These are phyloP conservation scores for Barbus barbus DNA, from an alignment of 2,113 vertebrate species.

Conservation along the genomic window DNA sequence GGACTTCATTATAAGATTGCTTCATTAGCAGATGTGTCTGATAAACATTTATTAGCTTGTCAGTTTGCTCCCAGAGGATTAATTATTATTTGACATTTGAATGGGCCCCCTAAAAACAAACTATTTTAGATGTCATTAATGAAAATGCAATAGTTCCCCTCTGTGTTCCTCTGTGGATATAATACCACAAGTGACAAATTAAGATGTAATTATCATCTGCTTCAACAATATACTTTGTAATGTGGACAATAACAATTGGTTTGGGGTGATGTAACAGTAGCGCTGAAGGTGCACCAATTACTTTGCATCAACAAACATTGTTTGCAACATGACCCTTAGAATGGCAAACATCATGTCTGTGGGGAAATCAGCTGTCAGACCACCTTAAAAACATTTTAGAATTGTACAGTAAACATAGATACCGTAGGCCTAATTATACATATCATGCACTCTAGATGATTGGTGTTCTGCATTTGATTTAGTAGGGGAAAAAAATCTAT, in stretches of 20 bases:
- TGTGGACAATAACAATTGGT: slow-evolving; percentile 3
- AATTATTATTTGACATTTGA: slow-evolving; percentile 55
- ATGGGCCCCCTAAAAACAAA: slow-evolving; percentile 37
- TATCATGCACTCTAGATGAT: not conserved
- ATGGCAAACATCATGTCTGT: not conserved
- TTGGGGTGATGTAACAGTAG: not conserved
- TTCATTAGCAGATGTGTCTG: slow-evolving; percentile 48
- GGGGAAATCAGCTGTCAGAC: slow-evolving; percentile 1
- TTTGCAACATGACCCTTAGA: not conserved
- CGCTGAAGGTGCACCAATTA: slow-evolving; percentile 20
- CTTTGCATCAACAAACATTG: not conserved
- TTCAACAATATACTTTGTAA: not conserved
- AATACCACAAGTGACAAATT: slow-evolving; percentile 9
- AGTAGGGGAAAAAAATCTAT: not conserved
- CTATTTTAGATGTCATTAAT: slow-evolving; percentile 52
- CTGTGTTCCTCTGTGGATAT: not conserved
- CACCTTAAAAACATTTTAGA: not conserved
- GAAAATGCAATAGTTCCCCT: slow-evolving; percentile 21
- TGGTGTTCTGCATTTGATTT: not conserved
- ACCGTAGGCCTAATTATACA: not conserved
- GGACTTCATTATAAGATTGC: slow-evolving; percentile 46
- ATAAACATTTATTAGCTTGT: slow-evolving; percentile 51
- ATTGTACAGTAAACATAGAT: not conserved
- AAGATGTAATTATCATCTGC: not conserved
- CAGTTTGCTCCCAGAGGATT: slow-evolving; percentile 46